phyloP scores from a whole-genome alignment of 2,797 vertebrate genomes.

The Gadopsis marmoratus region DNA sequence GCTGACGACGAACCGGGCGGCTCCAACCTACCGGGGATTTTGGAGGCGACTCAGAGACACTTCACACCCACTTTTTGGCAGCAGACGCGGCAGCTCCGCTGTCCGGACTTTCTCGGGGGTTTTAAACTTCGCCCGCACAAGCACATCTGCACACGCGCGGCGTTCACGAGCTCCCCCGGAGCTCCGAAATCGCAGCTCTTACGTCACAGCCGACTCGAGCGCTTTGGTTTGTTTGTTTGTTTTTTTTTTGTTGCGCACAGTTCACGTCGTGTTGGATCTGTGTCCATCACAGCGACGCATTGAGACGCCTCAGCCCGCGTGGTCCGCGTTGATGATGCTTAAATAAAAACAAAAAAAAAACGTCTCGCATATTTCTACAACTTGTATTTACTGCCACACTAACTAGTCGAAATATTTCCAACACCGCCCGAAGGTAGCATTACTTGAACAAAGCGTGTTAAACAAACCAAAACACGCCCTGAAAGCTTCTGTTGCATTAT shows the following conservation, averaged over 20 bases:
- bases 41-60: not conserved
- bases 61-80: not conserved
- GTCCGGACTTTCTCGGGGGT: slow-evolving; percentile 12
- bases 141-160: slow-evolving; percentile 44
- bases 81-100: not conserved
- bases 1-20: not conserved
- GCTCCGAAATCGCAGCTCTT: not conserved
- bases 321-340: not conserved
- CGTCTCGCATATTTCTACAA: too few species aligned
- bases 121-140: slow-evolving; percentile 32
- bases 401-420: slow-evolving; percentile 6
- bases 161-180: slow-evolving; percentile 25
- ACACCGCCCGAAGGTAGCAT: slow-evolving; percentile 44
- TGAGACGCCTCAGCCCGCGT: not conserved
- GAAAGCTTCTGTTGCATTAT: not conserved
- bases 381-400: not conserved
- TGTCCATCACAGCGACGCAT: not conserved
- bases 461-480: slow-evolving; percentile 47
- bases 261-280: not conserved
- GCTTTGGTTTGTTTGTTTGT: not conserved
- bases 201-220: fast-evolving
- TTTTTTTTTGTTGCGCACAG: not conserved
- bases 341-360: too few species aligned
- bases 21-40: slow-evolving; percentile 36
- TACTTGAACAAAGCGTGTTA: slow-evolving; percentile 25